Base-by-base conservation (phyloP, 2,888 invertebrate species). In the Lasioglossum pauxillum region DNA sequence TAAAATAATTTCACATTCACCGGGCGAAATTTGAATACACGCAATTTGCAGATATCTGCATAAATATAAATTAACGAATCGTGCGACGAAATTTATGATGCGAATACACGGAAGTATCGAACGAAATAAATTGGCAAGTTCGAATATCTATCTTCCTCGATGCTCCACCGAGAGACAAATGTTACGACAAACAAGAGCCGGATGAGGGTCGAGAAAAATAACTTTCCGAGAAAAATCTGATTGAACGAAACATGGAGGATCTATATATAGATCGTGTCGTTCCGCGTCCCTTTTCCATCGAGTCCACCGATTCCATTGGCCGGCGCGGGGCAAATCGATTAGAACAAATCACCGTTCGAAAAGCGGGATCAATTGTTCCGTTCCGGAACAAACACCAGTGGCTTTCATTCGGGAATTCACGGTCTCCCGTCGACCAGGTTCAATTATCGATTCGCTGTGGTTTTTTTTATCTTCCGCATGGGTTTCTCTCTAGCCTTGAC, bases 381-480 rank as follows among this genome's bases (percentile, higher is more conserved):
- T 10, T 23, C 14, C 72, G 27, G 73, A 73, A 46, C 46, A 72
- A 72, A 72, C 35, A 38, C 12, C 41, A 8, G 27, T 16, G 35
- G 23, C 38, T 35, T 60, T 44, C 19, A 16, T 44, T 64, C 35
- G 60, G 64, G 53, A 27, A 67, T 44, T 46, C 31, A 10, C 38
- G 49, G 46, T 75, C 73, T 27, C 31, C 75, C 64, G n/a, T 27
- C 41, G 75, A 1, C 75, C 27, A 38, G 88, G 90, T 84, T 90
- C 89, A 67, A 92, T 80, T 89, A 93, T 92, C 86, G 92, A 93
- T 92, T 93, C 82, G 19, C 73, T 79, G 57, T 67, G 86, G 84
- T 90, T 91, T 86, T 91, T 87, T 92, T 90, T 67, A 87, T 84
- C 53, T 90, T 92, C 82, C 80, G 83, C 78, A 49, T 83, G 83